Evolutionary conservation across 2,888 invertebrate genomes (phyloP).

Genomic region (Troilus luridus): DNA sequence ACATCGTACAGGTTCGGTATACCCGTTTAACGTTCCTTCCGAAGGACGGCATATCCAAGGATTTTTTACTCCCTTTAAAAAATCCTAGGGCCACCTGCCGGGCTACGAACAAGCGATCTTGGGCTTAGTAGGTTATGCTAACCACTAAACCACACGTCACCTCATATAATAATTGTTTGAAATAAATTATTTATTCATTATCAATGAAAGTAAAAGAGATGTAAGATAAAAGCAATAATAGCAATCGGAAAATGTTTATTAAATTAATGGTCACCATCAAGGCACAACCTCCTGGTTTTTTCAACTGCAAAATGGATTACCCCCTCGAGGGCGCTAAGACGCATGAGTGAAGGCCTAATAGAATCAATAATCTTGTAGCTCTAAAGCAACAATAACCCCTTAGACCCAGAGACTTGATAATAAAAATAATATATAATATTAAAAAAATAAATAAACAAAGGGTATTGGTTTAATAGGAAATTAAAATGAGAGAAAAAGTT

Average conservation of each 20-base stretch:
- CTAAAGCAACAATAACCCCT: neutral
- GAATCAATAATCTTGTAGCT: neutral
- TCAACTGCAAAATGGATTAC: neutral
- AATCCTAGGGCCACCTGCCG: no score
- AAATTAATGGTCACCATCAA: neutral
- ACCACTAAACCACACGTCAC: no score
- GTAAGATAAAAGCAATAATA: neutral
- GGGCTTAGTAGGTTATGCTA: no score
- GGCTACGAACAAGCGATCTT: no score
- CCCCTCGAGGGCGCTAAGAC: neutral
- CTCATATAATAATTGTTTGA: neutral
- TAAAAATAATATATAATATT: neutral
- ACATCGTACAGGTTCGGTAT: no score
- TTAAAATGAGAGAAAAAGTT: neutral
- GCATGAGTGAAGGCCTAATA: neutral
- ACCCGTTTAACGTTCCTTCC: no score
- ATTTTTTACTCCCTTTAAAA: no score
- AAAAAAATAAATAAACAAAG: neutral
- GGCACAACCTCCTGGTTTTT: slow-evolving; percentile 14
- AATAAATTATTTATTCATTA: neutral
- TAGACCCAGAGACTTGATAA: neutral
- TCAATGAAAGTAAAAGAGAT: neutral
- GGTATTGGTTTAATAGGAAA: neutral
- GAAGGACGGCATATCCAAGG: no score
- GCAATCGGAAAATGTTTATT: neutral